Evolutionary conservation across 2,113 vertebrate genomes (phyloP), one percentile per base, ranked within the genome.

Genomic region (Malaclemys terrapin): DNA sequence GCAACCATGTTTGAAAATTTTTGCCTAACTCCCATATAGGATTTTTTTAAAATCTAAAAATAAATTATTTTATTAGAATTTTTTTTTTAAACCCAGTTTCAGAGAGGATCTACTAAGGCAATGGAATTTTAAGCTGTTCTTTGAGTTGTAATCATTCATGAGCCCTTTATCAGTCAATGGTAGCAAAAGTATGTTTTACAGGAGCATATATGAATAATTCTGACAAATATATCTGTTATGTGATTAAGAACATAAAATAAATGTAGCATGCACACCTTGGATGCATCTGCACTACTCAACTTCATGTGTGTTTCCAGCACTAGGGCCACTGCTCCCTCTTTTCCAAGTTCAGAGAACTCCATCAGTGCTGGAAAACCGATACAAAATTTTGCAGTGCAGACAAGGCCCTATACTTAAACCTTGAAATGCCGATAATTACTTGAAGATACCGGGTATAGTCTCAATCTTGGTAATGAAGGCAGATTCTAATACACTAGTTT

Each of bases 391-490:
- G 91, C 50, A 96, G 56, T 24, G 56, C 50, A 91, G 69, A 85
- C 80, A 87, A 94, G 82, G 52, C 27, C 84, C 56, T 29, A 0
- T 42, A 89, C 13, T 85, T 92, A 82, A 87, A 96, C 84, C 95
- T 52, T 80, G 80, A 82, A 84, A 89, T 57, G 52, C 24, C 27
- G 93, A 93, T 31, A 95, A 27, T 29, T 54, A 84, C 13, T 80
- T 45, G 10, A 62, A 53, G 25, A 47, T 62, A 54, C 31, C 89
- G 78, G 50, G 16, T 88, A 93, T 90, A 92, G 29, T 85, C 91
- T 93, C 83, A 86, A 87, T 72, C 35, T 85, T 35, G 27, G 56
- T 93, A 17, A 82, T 56, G 29, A 94, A 97, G 94, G 95, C 95
- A 97, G 94, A 80, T 50, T 75, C 57, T 57, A 89, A 82, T 14